Conservation (phyloP, 1,140 invertebrate species). For the Tribolium madens region DNA sequence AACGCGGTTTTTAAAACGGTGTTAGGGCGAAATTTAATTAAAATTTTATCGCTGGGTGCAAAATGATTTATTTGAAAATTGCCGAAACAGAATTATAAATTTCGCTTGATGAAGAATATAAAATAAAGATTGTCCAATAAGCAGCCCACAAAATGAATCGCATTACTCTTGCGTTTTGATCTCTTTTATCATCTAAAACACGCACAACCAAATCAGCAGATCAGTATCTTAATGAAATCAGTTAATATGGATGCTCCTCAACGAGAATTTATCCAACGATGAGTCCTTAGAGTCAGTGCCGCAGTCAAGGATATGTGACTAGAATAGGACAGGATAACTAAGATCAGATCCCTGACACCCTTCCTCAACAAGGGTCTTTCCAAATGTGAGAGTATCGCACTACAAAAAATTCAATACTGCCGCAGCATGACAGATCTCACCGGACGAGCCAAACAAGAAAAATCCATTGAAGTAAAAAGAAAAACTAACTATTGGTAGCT, state of each 20-base stretch:
- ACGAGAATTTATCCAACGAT: slow-evolving; percentile 17
- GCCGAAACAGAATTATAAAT: slow-evolving; percentile 10
- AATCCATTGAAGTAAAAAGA: neutral
- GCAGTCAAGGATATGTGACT: slow-evolving; percentile 12
- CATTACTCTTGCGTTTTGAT: neutral
- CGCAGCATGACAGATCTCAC: neutral
- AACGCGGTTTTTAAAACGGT: neutral
- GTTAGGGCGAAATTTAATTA: slow-evolving; percentile 6
- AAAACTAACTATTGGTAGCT: neutral
- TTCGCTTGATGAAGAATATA: slow-evolving; percentile 6
- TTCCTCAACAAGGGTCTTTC: neutral
- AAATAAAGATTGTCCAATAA: neutral
- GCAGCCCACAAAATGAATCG: neutral
- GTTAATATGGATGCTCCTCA: slow-evolving; percentile 28
- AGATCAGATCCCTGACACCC: neutral
- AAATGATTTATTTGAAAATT: slow-evolving; percentile 5
- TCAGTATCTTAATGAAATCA: slow-evolving; percentile 35
- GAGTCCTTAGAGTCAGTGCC: slow-evolving; percentile 10
- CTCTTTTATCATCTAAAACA: slow-evolving; percentile 10
- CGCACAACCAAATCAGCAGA: slow-evolving; percentile 22
- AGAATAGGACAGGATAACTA: neutral
- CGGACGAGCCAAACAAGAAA: neutral
- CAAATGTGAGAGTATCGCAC: neutral
- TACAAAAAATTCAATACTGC: neutral
- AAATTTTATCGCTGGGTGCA: neutral